phyloP scores from a whole-genome alignment of 2,797 vertebrate species.

The Cygnus olor region DNA sequence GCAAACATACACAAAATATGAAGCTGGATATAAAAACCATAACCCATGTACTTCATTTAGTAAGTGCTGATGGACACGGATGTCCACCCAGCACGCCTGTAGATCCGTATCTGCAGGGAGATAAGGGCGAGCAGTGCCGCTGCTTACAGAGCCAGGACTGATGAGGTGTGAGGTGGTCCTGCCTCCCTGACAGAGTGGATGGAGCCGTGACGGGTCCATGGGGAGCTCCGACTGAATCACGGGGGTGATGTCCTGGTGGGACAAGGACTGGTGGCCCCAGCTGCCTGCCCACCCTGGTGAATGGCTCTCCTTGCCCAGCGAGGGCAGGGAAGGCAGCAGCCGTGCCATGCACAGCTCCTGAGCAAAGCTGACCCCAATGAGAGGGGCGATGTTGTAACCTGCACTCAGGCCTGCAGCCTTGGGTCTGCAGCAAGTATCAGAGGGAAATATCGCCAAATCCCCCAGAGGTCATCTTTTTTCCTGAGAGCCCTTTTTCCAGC shows the following conservation, averaged over 20 bases:
- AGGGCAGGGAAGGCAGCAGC: not conserved
- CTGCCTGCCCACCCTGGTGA: not conserved
- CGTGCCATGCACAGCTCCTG: no score
- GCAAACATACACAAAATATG: not conserved
- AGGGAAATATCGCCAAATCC: not conserved
- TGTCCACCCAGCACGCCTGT: rapidly evolving
- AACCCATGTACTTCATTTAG: not conserved
- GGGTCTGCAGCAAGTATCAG: not conserved
- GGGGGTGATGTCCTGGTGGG: not conserved
- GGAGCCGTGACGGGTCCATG: not conserved
- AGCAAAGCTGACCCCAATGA: no score
- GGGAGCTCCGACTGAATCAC: constrained; percentile 22
- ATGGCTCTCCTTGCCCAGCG: not conserved
- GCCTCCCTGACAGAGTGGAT: not conserved
- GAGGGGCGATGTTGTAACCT: not conserved
- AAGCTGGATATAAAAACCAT: rapidly evolving
- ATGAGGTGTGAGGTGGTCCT: not conserved
- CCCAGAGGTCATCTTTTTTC: not conserved
- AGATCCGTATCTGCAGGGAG: not conserved
- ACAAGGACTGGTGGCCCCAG: not conserved
- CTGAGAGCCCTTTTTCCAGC: not conserved
- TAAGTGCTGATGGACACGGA: not conserved
- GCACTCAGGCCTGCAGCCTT: not conserved
- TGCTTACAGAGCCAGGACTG: not conserved
- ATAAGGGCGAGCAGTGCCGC: not conserved